Conservation (phyloP, 2,113 vertebrate species). For the Silurus asotus region DNA sequence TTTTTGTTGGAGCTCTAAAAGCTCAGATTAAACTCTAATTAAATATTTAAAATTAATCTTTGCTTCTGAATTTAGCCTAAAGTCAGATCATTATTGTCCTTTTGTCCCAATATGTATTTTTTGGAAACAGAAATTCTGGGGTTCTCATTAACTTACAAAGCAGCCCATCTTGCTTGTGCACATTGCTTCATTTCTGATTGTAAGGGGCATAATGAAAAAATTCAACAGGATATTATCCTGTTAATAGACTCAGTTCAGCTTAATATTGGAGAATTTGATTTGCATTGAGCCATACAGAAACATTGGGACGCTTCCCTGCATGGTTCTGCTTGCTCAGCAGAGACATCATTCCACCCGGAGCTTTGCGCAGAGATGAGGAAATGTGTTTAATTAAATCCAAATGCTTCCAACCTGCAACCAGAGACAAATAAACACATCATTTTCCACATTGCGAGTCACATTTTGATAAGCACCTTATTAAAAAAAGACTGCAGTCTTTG, state of each 20-base stretch:
- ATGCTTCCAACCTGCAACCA: slow-evolving; percentile 63
- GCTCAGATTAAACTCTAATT: neutral
- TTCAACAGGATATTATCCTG: slow-evolving; percentile 66
- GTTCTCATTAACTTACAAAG: slow-evolving; percentile 69
- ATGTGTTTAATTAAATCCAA: slow-evolving; percentile 59
- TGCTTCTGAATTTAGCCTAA: neutral
- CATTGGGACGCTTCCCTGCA: slow-evolving; percentile 63
- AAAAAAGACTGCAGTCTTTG: slow-evolving; percentile 53
- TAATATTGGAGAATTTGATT: slow-evolving; percentile 70
- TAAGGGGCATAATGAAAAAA: slow-evolving; percentile 62
- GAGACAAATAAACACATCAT: slow-evolving; percentile 61
- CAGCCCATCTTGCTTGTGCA: slow-evolving; percentile 59
- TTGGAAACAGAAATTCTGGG: slow-evolving; percentile 46
- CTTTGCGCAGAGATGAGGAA: slow-evolving; percentile 64
- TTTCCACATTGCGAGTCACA: neutral
- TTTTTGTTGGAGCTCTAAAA: neutral
- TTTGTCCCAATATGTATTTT: neutral
- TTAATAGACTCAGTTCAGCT: slow-evolving; percentile 73
- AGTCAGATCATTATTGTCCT: slow-evolving; percentile 1
- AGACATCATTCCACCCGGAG: slow-evolving; percentile 66
- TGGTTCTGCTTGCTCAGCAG: slow-evolving; percentile 57
- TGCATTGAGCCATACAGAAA: slow-evolving; percentile 63
- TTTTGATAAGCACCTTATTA: slow-evolving; percentile 5
- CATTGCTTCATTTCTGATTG: slow-evolving; percentile 65
- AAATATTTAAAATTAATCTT: neutral